Evolutionary conservation across 2,797 vertebrate species (phyloP).

Genomic region (Tachyglossus aculeatus): DNA sequence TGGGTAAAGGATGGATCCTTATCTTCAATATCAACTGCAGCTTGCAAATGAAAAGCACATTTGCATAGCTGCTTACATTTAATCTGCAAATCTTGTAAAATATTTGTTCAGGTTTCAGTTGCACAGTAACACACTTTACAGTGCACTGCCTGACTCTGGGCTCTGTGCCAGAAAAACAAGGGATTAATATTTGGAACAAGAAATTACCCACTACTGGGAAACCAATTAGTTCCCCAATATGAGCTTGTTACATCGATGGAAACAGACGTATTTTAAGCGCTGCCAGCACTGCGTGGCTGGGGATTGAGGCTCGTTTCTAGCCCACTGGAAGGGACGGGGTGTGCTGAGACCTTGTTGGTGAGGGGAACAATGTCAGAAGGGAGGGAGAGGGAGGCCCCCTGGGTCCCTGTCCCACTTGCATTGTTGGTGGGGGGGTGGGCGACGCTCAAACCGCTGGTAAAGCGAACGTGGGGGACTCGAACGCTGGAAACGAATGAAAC

Average conservation of each 20-base stretch:
- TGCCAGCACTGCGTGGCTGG: background rate
- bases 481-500: background rate
- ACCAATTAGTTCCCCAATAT: conserved; percentile 57
- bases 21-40: conserved; percentile 13
- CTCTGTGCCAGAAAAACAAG: conserved; percentile 33
- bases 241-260: conserved; percentile 42
- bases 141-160: conserved; percentile 1
- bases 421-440: no score
- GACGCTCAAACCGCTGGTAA: no score
- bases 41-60: conserved; percentile 37
- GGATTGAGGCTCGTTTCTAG: conserved; percentile 22
- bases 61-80: conserved; percentile 48
- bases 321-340: background rate
- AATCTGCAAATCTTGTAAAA: conserved; percentile 25
- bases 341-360: background rate
- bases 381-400: background rate
- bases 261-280: conserved; percentile 35
- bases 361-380: background rate
- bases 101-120: conserved; percentile 20
- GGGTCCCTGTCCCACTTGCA: no score
- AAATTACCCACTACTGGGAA: conserved; percentile 65
- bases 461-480: no score
- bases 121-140: conserved; percentile 12
- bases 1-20: conserved; percentile 28
- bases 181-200: conserved; percentile 57